Conservation (phyloP, 1,140 invertebrate genomes). For the Cotesia chilonis region DNA sequence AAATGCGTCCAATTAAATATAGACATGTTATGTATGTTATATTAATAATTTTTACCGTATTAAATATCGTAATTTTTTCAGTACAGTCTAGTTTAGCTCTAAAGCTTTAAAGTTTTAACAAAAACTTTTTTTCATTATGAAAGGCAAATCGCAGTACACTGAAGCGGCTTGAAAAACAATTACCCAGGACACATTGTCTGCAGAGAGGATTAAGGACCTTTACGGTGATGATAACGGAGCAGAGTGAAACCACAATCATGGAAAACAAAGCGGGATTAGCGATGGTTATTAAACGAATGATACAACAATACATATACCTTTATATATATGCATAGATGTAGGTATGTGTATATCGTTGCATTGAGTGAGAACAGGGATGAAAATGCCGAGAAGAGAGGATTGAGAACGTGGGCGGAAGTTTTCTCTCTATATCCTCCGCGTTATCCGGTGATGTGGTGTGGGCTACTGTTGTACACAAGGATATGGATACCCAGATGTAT, state of each 20-base stretch:
- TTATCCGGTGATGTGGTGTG: slow-evolving; percentile 31
- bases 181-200: slow-evolving; percentile 42
- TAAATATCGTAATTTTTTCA: neutral
- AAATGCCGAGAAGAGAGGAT: too few relatives aligned
- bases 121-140: neutral
- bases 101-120: neutral
- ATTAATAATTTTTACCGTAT: too few relatives aligned
- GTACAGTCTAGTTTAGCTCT: too few relatives aligned
- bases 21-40: too few relatives aligned
- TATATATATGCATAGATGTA: neutral
- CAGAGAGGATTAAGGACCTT: slow-evolving; percentile 42
- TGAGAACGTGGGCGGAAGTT: slow-evolving; percentile 22
- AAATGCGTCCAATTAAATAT: too few relatives aligned
- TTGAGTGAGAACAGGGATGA: too few relatives aligned
- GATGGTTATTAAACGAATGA: slow-evolving; percentile 51
- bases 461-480: too few relatives aligned
- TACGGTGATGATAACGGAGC: slow-evolving; percentile 42
- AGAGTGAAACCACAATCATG: slow-evolving; percentile 44
- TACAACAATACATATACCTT: slow-evolving; percentile 33
- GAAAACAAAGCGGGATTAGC: slow-evolving; percentile 48
- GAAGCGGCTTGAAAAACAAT: slow-evolving; percentile 42
- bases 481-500: slow-evolving; percentile 16
- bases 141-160: slow-evolving; percentile 24
- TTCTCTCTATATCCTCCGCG: slow-evolving; percentile 25
- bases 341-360: neutral